Evolutionary conservation across 1,140 invertebrate genomes (phyloP).

Genomic region (Fopius arisanus): DNA sequence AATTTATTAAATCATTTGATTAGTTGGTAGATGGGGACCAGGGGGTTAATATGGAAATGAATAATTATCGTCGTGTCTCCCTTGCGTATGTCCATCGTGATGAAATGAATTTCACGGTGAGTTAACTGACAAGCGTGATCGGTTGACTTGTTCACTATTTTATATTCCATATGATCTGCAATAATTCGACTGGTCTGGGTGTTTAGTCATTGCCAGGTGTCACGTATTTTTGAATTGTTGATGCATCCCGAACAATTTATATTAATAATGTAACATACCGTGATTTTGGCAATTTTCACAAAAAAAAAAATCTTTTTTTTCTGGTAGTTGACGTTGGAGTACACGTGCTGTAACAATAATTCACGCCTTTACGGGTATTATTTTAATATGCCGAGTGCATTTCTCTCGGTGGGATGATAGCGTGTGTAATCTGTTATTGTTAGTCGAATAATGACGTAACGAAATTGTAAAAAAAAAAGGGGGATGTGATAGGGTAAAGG

Average conservation of each 20-base stretch:
- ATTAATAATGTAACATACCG: constrained; percentile 7
- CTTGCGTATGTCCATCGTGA: neutral
- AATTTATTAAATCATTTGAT: neutral
- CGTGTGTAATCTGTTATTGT: too few relatives aligned
- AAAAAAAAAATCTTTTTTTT: neutral
- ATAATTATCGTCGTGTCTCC: constrained; percentile 1
- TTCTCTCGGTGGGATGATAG: too few relatives aligned
- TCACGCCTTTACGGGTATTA: neutral
- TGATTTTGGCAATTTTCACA: neutral
- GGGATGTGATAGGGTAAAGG: neutral
- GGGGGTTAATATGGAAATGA: neutral
- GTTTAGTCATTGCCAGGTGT: neutral
- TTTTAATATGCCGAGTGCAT: neutral
- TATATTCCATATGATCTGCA: constrained; percentile 1
- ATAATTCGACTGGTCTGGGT: neutral
- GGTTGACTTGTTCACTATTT: neutral
- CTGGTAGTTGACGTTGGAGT: neutral
- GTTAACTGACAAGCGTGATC: constrained; percentile 3
- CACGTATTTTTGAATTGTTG: neutral
- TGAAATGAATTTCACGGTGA: neutral
- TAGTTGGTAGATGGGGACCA: neutral
- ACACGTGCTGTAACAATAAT: neutral
- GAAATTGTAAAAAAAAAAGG: neutral
- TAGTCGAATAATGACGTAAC: neutral
- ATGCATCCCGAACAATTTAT: neutral